A percentile compares a stretch with the other conserved stretches of the same genome.
Evolutionary conservation across 2,113 vertebrate species (phyloP).

Genomic region (Mandrillus leucophaeus): DNA sequence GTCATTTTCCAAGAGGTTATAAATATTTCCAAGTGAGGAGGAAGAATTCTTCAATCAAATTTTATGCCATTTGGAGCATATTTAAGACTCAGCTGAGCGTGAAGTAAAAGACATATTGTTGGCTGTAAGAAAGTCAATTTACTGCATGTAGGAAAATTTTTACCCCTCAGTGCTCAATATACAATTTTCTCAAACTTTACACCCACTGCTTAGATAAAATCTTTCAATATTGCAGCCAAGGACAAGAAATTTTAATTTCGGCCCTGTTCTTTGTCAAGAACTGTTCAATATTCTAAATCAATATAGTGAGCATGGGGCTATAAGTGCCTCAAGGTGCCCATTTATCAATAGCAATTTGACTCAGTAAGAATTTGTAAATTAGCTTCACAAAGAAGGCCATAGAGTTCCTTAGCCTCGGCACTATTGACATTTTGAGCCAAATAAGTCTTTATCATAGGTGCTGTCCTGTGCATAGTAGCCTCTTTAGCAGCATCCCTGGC

Average conservation of each 20-base stretch:
- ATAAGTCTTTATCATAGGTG: neutral
- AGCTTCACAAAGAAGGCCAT: conserved; percentile 10
- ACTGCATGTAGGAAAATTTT: neutral
- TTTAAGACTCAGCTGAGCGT: conserved; percentile 44
- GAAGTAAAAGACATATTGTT: conserved; percentile 52
- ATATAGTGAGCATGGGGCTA: neutral
- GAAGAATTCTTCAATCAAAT: conserved; percentile 46
- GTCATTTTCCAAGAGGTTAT: conserved; percentile 42
- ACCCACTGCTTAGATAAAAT: neutral
- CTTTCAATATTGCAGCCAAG: conserved; percentile 27
- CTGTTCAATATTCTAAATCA: neutral
- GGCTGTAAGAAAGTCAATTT: conserved; percentile 44
- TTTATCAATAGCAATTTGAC: conserved; percentile 19
- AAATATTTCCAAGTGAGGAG: conserved; percentile 53
- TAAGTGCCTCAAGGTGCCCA: neutral
- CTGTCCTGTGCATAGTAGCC: neutral
- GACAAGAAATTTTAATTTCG: conserved; percentile 15
- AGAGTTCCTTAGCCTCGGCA: neutral
- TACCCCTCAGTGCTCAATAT: conserved; percentile 14
- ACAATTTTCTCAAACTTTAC: conserved; percentile 49
- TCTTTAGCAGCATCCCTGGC: neutral
- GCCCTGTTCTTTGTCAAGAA: neutral
- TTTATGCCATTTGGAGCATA: conserved; percentile 48
- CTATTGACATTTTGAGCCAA: neutral
- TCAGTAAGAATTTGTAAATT: neutral